A percentile compares a stretch with the other conserved stretches of the same genome.
phyloP scores from a whole-genome alignment of 2,888 invertebrate species.

The Galerucella calmariensis region DNA sequence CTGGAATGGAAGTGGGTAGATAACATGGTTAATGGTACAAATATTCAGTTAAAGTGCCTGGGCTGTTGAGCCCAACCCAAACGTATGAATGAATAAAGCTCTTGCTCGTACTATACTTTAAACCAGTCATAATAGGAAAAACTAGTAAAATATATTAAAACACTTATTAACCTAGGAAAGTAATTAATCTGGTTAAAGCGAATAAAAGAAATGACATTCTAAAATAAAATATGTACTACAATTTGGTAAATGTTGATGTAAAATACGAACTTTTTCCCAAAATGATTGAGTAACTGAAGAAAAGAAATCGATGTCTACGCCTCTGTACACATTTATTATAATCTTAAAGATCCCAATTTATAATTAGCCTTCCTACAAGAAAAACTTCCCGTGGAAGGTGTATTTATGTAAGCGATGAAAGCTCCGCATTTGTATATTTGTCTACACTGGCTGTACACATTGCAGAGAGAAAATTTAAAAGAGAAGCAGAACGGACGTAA shows the following conservation, averaged over 20 bases:
- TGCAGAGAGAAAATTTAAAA: constrained; percentile 28
- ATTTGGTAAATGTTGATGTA: not conserved
- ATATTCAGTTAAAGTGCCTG: too few relatives aligned
- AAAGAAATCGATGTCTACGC: not conserved
- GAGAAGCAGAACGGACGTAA: constrained; percentile 28
- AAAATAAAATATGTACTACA: not conserved
- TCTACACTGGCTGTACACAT: constrained; percentile 13
- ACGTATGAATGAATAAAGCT: too few relatives aligned
- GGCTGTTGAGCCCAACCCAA: too few relatives aligned
- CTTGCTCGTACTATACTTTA: too few relatives aligned
- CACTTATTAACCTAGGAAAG: too few relatives aligned
- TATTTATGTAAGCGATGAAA: constrained; percentile 33
- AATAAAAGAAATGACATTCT: too few relatives aligned
- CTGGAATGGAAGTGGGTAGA: too few relatives aligned
- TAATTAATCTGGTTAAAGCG: too few relatives aligned
- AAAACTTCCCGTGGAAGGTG: constrained; percentile 21
- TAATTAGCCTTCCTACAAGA: constrained; percentile 14
- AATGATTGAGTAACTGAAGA: constrained; percentile 2
- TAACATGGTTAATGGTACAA: too few relatives aligned
- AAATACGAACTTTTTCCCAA: not conserved
- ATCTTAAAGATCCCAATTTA: constrained; percentile 18
- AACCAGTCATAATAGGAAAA: too few relatives aligned
- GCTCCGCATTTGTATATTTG: constrained; percentile 28
- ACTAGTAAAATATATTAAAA: too few relatives aligned
- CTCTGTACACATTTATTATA: constrained; percentile 7